Percentiles rank a stretch among this genome's conserved stretches.
Conservation (phyloP, 2,888 invertebrate species). For the Cryptus viduatorius region DNA sequence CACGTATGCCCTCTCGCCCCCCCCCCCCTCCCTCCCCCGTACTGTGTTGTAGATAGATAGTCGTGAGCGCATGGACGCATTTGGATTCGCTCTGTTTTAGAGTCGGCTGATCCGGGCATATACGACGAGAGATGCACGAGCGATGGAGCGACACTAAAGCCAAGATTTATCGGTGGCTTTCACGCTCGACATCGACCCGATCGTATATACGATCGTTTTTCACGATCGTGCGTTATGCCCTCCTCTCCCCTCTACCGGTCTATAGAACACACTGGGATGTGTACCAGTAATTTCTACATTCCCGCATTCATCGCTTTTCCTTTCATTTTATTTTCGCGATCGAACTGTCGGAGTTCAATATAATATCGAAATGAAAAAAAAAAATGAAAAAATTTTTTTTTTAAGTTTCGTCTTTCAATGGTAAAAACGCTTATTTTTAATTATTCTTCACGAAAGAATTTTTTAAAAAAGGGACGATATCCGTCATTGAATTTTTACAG, state of each 20-base stretch:
- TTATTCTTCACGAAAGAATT: too few species aligned
- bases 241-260: constrained; percentile 19
- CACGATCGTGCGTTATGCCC: constrained; percentile 54
- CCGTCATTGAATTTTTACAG: too few species aligned
- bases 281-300: constrained; percentile 29
- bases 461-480: too few species aligned
- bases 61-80: constrained; percentile 42
- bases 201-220: constrained; percentile 63
- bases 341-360: not conserved
- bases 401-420: too few species aligned
- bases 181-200: constrained; percentile 63
- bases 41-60: constrained; percentile 13
- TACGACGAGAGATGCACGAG: constrained; percentile 53
- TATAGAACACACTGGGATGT: constrained; percentile 22
- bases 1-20: constrained; percentile 11
- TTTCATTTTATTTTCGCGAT: constrained; percentile 15
- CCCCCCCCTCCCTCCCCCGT: not conserved
- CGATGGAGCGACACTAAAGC: constrained; percentile 62
- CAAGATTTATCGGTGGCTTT: constrained; percentile 66
- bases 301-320: constrained; percentile 4
- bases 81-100: constrained; percentile 57
- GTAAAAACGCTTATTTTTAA: too few species aligned
- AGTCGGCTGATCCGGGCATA: constrained; percentile 35
- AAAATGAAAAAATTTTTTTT: not conserved
- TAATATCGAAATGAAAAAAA: not conserved